Evolutionary conservation across 2,113 vertebrate species (phyloP), one percentile per base, ranked within the genome.

Genomic region (Mesitornis unicolor): DNA sequence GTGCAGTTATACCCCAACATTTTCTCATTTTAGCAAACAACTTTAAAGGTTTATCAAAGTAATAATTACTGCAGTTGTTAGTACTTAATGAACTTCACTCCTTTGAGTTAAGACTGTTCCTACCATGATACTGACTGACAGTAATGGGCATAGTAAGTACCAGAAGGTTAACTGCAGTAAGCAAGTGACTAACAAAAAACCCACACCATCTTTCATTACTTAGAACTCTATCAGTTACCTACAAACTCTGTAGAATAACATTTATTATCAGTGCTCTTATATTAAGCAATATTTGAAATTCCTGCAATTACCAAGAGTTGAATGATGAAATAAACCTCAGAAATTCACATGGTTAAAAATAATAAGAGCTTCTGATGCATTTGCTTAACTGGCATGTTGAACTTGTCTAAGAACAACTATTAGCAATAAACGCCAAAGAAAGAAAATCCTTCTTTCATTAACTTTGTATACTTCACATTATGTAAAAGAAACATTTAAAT

Each of bases 11-110:
- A 94, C 53, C 71, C 64, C 96, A 95, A 94, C 95, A 98, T 87
- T 93, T 98, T 92, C 90, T 85, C 91, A 79, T 87, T 94, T 97
- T 64, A 98, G 95, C 93, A 98, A 96, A 90, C 73, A 95, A 92
- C 87, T 89, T 84, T 57, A 78, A 92, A 81, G 70, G 92, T 97
- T 94, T 96, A 98, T 92, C 90, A 80, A 93, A 93, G 36, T 71
- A 78, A 96, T 29, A 80, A 91, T 94, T 92, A 94, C 68, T 96
- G 56, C 91, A 93, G 91, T 85, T 93, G 54, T 95, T 95, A 96
- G 84, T 87, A 57, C 45, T 54, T 54, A 50, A 77, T 17, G 60
- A 64, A 89, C 35, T 68, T 67, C 33, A 91, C 5, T 43, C 38
- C n/a, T 78, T n/a, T 0, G 2, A 73, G 33, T 36, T 59, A 59